Percentiles rank a stretch among this genome's conserved stretches.
These are phyloP conservation scores for Rhinoderma darwinii DNA, from an alignment of 2,113 vertebrate genomes.

Conservation along the genomic window DNA sequence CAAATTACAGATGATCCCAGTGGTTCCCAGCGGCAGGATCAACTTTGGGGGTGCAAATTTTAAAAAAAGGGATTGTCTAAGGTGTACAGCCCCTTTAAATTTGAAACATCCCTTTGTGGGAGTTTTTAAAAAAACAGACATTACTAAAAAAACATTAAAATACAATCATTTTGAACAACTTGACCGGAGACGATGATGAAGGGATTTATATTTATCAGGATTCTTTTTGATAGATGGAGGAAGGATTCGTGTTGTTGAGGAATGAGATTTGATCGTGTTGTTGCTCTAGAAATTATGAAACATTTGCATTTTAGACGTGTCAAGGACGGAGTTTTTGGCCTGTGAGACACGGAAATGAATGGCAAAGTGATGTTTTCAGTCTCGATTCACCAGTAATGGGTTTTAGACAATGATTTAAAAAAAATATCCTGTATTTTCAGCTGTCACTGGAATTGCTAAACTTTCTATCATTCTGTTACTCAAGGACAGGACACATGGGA, in stretches of 20 bases:
- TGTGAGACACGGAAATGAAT: not conserved
- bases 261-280: not conserved
- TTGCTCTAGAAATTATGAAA: not conserved
- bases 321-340: not conserved
- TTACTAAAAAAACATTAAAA: no score
- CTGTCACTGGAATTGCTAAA: not conserved
- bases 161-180: no score
- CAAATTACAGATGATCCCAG: no score
- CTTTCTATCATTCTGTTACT: not conserved
- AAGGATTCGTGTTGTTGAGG: not conserved
- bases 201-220: no score
- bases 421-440: constrained; percentile 3
- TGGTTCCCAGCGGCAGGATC: no score
- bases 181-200: no score
- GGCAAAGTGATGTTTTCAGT: not conserved
- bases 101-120: no score
- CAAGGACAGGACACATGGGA: not conserved
- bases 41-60: no score
- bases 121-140: no score
- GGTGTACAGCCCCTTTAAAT: no score
- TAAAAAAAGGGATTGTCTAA: no score
- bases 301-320: not conserved
- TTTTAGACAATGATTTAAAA: not conserved
- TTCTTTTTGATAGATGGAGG: no score
- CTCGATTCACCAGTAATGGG: not conserved